phyloP scores from a whole-genome alignment of 2,888 invertebrate species.

The Lepeophtheirus nordmannii region DNA sequence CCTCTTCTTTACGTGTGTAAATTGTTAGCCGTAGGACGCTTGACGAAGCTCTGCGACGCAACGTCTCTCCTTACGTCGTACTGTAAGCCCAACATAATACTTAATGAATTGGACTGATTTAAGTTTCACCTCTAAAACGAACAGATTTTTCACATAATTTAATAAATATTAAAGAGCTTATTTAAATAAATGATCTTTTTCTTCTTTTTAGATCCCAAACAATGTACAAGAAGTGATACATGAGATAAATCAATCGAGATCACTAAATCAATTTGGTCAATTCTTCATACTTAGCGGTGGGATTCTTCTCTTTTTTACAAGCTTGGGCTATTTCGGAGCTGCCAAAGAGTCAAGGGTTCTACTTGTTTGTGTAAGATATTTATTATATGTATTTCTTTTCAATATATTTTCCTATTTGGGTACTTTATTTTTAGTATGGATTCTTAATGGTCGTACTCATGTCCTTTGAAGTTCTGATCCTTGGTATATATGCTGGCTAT shows the following conservation, averaged over 20 bases:
- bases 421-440: neutral
- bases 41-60: too few relatives aligned
- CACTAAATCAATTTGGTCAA: slow-evolving; percentile 9
- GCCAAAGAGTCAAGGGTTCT: slow-evolving; percentile 6
- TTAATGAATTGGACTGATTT: too few relatives aligned
- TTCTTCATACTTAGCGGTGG: neutral
- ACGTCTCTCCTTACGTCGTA: too few relatives aligned
- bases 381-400: too few relatives aligned
- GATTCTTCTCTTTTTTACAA: neutral
- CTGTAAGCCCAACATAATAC: too few relatives aligned
- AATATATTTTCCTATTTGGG: too few relatives aligned
- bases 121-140: too few relatives aligned
- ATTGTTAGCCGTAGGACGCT: too few relatives aligned
- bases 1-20: too few relatives aligned
- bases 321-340: slow-evolving; percentile 11
- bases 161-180: too few relatives aligned
- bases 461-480: neutral
- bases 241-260: slow-evolving; percentile 7
- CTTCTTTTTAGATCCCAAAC: slow-evolving; percentile 12
- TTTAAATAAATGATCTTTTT: neutral
- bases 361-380: neutral
- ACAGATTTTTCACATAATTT: too few relatives aligned
- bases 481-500: neutral
- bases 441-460: neutral
- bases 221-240: slow-evolving; percentile 7